Evolutionary conservation across 2,888 invertebrate genomes (phyloP), one percentile per base, ranked within the genome.

Genomic region (Agonum fuliginosum): DNA sequence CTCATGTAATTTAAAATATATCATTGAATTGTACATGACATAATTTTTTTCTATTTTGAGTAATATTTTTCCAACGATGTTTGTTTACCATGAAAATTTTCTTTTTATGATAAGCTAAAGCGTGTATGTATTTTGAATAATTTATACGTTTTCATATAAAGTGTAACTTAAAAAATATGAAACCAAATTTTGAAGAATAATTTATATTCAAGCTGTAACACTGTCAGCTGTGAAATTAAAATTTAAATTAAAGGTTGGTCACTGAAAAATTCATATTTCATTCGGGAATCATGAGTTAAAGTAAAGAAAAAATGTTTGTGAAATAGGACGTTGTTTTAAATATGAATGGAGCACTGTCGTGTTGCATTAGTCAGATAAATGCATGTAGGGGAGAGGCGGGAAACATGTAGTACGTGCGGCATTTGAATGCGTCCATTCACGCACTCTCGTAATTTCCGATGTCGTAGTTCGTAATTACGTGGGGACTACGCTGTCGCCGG

Each of bases 371-470:
- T 30, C 30, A 17, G 30, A 62, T 30, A 34, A 12, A 30, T 62
- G 17, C 14, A 14, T 12, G 10, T 20, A 8, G 51, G 14, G 46
- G 37, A 12, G n/a, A 8, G 37, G 37, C 37, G 12, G 2, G 8
- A 1, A 6, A 46, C 46, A 17, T 17, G 46, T 17, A 12, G 8
- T 14, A 65, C 22, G 58, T 14, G 34, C 14, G 41, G 43, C 43
- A 69, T 74, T 74, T 74, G 62, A 65, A 74, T 74, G 62, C 74
- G 62, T 58, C 62, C 65, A 65, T 74, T 74, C 62, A 65, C 74
- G 74, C 74, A 65, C 46, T 62, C 74, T 27, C 27, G 74, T 74
- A 74, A 74, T 74, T 74, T 74, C 74, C 74, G 74, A 74, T 65
- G 6, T 19, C 27, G 41, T 74, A 74, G 65, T 12, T 19, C 27